Evolutionary conservation across 1,140 invertebrate species (phyloP), one percentile per base, ranked within the genome.

Genomic region (Leptoteleia sp.): DNA sequence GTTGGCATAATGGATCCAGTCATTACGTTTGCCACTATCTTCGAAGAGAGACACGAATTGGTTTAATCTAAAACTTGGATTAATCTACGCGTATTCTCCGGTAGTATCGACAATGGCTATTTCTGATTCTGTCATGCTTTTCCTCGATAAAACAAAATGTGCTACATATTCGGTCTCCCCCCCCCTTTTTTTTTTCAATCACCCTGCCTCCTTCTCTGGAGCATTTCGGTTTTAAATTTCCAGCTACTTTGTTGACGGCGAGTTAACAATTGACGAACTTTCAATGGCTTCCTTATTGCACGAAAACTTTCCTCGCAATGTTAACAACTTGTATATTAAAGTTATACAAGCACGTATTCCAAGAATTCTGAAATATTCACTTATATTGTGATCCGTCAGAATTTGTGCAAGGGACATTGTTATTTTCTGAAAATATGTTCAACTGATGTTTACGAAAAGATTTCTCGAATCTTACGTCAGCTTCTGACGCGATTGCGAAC

Each of bases 191-290:
- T 15, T 17, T 42, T 31, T 40, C 40, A n/a, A 11, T 16, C 4
- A 22, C 5, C 22, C 29, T 31, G 12, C 4, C 15, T 37, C 33
- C 40, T 47, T 35, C 38, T 59, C 52, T 31, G 4, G 13, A 38
- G 31, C 11, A 19, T 19, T 42, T 40, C 42, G 45, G 12, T 25
- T 64, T n/a, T 40, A 73, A 65, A 64, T 73, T 73, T n/a, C 52
- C 9, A 50, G 9, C 33, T 50, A 50, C 43, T 65, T 65, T 29
- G 59, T 50, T 43, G 42, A 12, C 22, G n/a, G 29, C 19, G 65
- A 62, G 12, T 65, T 73, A 65, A 25, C 42, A 29, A 54, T 62
- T 47, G 52, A 65, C 16, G 29, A 73, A 73, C 59, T 73, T 57
- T 47, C 59, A 43, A 50, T 25, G 52, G 62, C 40, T 72, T 62